A percentile compares a stretch with the other conserved stretches of the same genome.
Conservation (phyloP, 1,140 invertebrate species). For the Drosophila prosaltans region DNA sequence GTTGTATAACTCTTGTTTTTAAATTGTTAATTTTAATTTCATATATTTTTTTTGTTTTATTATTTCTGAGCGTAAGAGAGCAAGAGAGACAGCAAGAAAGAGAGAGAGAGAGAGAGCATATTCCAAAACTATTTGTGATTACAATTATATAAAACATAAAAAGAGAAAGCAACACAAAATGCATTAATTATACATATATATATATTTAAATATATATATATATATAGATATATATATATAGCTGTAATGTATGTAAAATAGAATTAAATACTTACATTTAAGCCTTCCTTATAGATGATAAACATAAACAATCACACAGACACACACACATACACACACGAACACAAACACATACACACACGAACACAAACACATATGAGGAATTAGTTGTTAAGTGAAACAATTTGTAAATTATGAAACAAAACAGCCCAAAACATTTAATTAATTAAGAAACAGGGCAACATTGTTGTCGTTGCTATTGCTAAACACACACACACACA, state of each 20-base stretch:
- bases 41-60: constrained; percentile 23
- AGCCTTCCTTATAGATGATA: constrained; percentile 7
- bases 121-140: constrained; percentile 81
- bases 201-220: constrained; percentile 36
- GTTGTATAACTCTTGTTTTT: neutral
- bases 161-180: constrained; percentile 62
- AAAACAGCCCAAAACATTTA: constrained; percentile 12
- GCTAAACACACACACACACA: constrained; percentile 11
- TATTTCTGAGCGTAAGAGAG: constrained; percentile 16
- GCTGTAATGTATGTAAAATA: constrained; percentile 23
- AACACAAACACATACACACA: constrained; percentile 9
- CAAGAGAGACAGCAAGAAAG: constrained; percentile 13
- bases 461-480: constrained; percentile 2
- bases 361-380: constrained; percentile 24
- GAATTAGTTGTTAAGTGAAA: constrained; percentile 50
- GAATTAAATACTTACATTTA: constrained; percentile 15
- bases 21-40: neutral
- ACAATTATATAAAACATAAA: constrained; percentile 69
- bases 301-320: constrained; percentile 10
- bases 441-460: constrained; percentile 8
- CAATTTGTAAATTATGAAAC: constrained; percentile 64
- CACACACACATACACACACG: constrained; percentile 18
- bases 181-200: constrained; percentile 58
- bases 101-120: constrained; percentile 59
- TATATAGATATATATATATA: constrained; percentile 38